Base-by-base conservation (phyloP, 2,113 vertebrate genomes). In the Xyliphius kryptos region DNA sequence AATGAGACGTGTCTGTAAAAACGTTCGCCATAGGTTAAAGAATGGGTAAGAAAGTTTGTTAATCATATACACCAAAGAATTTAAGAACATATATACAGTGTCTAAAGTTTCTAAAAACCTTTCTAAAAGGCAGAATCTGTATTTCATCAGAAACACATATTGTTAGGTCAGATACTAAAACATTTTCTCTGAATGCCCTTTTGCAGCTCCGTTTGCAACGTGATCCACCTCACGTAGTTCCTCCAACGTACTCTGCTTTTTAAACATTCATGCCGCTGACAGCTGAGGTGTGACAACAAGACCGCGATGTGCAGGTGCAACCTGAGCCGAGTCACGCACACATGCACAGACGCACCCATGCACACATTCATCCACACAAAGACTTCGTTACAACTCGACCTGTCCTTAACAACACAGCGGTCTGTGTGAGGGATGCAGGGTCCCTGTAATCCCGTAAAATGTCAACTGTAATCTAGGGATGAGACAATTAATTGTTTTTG, bases 201-300 rank as follows among this genome's bases (percentile, higher is more conserved):
- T n/a, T 59, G 16, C 20, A 10, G 52, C 36, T 10, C 7, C 11
- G 5, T 9, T n/a, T 44, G 47, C 41, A 57, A 63, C 40, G 16
- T 16, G 49, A 59, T 22, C 13, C 3, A 9, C 19, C 9, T 32
- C 52, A 22, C 53, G 61, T 36, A 40, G 41, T 17, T 48, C 56
- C 57, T 32, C 22, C 13, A 44, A 36, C 51, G 52, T 14, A n/a
- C 41, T 11, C 51, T 5, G 36, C 56, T 58, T 58, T 66, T 70
- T 21, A 71, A 68, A 64, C 65, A 68, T 68, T 63, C 41, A 68
- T 60, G 60, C 49, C 14, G 44, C 44, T 11, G 40, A 58, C 50
- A 55, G 59, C 15, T 2, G 10, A 67, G 60, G 70, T 56, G 60
- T 59, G 55, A 62, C 36, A 41, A 40, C 43, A 14, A 19, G 40